These are phyloP conservation scores for Percopsis omiscomaycus DNA, from an alignment of 2,797 vertebrate species.

Conservation along the genomic window DNA sequence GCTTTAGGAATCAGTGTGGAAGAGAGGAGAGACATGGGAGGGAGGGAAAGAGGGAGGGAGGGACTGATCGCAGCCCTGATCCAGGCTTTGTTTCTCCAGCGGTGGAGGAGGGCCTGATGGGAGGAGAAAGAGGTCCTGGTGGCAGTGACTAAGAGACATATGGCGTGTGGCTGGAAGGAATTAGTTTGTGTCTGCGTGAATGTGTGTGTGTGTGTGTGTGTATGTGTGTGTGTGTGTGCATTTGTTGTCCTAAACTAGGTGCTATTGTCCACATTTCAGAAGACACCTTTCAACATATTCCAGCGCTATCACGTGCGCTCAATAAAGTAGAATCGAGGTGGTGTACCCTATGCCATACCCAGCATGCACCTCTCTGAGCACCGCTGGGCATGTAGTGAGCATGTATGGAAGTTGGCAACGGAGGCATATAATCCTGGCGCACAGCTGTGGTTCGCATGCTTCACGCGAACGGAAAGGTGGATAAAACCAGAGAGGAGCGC, in stretches of 20 bases:
- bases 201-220: conserved; percentile 8
- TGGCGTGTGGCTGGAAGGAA: conserved; percentile 41
- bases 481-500: background rate
- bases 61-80: conserved; percentile 45
- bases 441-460: background rate
- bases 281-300: background rate
- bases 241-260: background rate
- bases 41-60: conserved; percentile 25
- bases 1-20: conserved; percentile 48
- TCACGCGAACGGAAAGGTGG: background rate
- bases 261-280: background rate
- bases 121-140: conserved; percentile 49
- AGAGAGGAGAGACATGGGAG: conserved; percentile 19
- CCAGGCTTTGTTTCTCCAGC: conserved; percentile 38
- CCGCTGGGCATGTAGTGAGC: conserved; percentile 46
- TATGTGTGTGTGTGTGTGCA: background rate
- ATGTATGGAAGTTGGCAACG: conserved; percentile 41
- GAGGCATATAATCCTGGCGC: background rate
- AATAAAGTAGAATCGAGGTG: background rate
- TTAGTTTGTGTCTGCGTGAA: conserved; percentile 7
- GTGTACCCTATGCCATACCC: conserved; percentile 13
- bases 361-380: conserved; percentile 36
- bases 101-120: conserved; percentile 34
- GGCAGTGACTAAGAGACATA: conserved; percentile 39
- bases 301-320: conserved; percentile 1